Conservation (phyloP, 1,140 invertebrate species). For the Polyergus mexicanus region DNA sequence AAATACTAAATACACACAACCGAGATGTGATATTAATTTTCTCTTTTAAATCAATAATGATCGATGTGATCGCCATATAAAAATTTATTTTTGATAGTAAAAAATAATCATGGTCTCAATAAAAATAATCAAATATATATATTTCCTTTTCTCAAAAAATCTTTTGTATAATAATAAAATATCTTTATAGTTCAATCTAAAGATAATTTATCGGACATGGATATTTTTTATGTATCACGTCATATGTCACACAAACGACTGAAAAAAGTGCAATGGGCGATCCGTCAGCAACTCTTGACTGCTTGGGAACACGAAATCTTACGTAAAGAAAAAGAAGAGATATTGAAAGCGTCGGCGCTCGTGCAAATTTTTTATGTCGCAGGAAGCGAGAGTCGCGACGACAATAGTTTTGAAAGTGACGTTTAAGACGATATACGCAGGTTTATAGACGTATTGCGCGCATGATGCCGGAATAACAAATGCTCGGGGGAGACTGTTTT, state of each 20-base stretch:
- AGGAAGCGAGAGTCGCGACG: conserved; percentile 51
- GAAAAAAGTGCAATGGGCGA: conserved; percentile 32
- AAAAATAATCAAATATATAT: not conserved
- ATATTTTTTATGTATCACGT: conserved; percentile 30
- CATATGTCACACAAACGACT: not conserved
- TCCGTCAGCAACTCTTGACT: conserved; percentile 26
- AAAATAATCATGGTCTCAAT: conserved; percentile 22
- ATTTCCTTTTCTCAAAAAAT: not conserved
- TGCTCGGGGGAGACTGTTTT: conserved; percentile 73
- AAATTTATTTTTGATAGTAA: not conserved
- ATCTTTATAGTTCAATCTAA: conserved; percentile 41
- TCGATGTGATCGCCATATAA: not conserved
- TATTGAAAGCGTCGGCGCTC: conserved; percentile 41
- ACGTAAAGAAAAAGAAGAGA: conserved; percentile 5
- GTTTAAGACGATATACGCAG: conserved; percentile 66
- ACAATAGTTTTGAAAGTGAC: conserved; percentile 73
- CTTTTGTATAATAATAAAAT: conserved; percentile 44
- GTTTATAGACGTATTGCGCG: conserved; percentile 73
- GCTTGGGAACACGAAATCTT: conserved; percentile 12
- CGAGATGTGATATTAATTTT: not conserved
- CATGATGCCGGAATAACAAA: conserved; percentile 75
- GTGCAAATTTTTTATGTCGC: conserved; percentile 61
- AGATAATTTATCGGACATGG: conserved; percentile 26
- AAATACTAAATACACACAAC: not conserved
- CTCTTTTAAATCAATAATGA: not conserved